Percentiles rank a stretch among this genome's conserved stretches.
Conservation (phyloP, 2,113 vertebrate genomes). For the Sinocyclocheilus maitianheensis region DNA sequence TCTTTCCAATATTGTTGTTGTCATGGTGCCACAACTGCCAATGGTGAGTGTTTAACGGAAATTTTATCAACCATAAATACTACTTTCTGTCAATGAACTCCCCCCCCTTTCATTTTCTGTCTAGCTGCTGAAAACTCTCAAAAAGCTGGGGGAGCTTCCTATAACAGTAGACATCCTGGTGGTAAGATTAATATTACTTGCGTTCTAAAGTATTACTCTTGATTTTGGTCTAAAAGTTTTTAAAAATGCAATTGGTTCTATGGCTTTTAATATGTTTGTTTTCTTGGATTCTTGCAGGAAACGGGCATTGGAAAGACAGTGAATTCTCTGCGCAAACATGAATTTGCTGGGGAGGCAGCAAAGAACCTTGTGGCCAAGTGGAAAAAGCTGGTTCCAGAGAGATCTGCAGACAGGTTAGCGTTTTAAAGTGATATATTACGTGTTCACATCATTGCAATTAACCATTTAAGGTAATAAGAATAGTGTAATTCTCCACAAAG, state of each 20-base stretch:
- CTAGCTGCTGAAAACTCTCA: slow-evolving; percentile 92
- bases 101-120: slow-evolving; percentile 53
- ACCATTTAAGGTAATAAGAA: not conserved
- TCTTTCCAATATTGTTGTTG: not conserved
- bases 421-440: not conserved
- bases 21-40: not conserved
- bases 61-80: not conserved
- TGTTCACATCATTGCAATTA: not conserved
- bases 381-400: slow-evolving; percentile 93
- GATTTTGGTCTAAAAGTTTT: not conserved
- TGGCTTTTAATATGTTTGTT: not conserved
- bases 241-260: not conserved
- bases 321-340: slow-evolving; percentile 94
- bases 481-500: not conserved
- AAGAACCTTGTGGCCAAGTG: slow-evolving; percentile 91
- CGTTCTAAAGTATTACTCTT: not conserved
- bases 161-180: slow-evolving; percentile 96
- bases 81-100: too few relatives aligned
- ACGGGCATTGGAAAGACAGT: slow-evolving; percentile 95
- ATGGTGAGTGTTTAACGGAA: not conserved
- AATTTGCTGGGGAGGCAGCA: slow-evolving; percentile 84
- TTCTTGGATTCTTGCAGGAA: slow-evolving; percentile 74
- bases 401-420: slow-evolving; percentile 80
- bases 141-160: slow-evolving; percentile 87
- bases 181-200: slow-evolving; percentile 77